phyloP scores from a whole-genome alignment of 2,797 vertebrate species.

The Mormyrus hasselquistii region DNA sequence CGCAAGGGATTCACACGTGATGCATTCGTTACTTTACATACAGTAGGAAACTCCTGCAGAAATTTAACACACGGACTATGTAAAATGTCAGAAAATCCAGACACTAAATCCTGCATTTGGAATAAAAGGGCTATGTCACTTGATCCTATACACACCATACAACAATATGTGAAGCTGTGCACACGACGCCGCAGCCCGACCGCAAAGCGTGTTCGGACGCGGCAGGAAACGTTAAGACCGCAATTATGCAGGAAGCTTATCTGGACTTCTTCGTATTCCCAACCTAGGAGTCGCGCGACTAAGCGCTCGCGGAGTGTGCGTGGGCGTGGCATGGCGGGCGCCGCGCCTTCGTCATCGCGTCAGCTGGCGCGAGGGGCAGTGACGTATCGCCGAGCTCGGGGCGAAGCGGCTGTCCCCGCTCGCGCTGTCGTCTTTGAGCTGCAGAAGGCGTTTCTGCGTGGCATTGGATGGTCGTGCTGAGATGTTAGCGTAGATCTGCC shows the following conservation, averaged over 20 bases:
- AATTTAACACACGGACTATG: neutral
- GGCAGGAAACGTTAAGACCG: neutral
- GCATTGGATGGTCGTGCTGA: neutral
- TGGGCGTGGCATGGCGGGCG: conserved; percentile 2
- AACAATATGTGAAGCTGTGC: neutral
- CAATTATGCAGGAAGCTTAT: neutral
- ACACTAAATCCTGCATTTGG: neutral
- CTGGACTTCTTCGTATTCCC: neutral
- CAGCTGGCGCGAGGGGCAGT: neutral
- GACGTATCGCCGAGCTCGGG: neutral
- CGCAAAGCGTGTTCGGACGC: neutral
- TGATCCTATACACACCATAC: neutral
- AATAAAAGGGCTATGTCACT: neutral
- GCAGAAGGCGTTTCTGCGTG: neutral
- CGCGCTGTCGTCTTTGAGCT: neutral
- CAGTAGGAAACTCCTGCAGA: neutral
- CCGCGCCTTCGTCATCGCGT: neutral
- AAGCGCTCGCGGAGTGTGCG: neutral
- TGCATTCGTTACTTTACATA: neutral
- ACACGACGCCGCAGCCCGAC: neutral
- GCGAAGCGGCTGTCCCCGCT: neutral
- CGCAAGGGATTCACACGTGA: neutral
- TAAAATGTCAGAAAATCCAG: neutral
- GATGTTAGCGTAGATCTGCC: neutral
- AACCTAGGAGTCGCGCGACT: neutral